Base-by-base conservation (phyloP, 2,888 invertebrate species). In the Anoplius nigerrimus region DNA sequence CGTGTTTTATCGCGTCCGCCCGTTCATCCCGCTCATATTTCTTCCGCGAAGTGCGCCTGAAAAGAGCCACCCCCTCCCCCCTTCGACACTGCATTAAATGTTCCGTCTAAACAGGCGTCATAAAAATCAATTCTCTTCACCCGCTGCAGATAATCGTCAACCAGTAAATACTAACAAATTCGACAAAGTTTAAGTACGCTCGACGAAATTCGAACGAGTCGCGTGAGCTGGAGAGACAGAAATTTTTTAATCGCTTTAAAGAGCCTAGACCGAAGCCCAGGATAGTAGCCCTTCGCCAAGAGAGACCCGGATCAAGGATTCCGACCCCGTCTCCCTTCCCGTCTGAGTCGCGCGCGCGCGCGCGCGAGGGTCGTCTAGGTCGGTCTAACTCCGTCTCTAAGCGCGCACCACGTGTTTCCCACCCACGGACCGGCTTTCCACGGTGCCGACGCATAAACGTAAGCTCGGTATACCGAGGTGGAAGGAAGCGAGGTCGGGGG, bases 261-360 rank as follows among this genome's bases (percentile, higher is more conserved):
- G 34, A 34, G 34, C 34, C 34, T 34, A 34, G 34, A 27, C 27
- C 27, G 27, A 27, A 27, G 27, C 27, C 27, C 2, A 27, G 27
- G 6, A 27, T 5, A 6, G 27, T 6, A 27, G 2, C 27, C 27
- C 27, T 27, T 27, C 2, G 34, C 34, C 34, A 34, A n/a, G n/a
- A n/a, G 34, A 6, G 11, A 34, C 11, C 34, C 18, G 71, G 61
- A 73, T 74, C 74, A 70, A 61, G 62, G 61, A 60, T 72, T 61
- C 42, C 21, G 42, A 15, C 42, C 21, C 43, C 21, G 0, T 21
- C 11, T 60, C 58, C 64, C 45, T 22, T 16, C 11, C 53, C 20
- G 16, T 51, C 52, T 55, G 43, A 45, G 64, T 46, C n/a, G 43
- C 22, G 45, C 34, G 34, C 13, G 20, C 6, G 34, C 51, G 34